These are phyloP conservation scores for Calliphora vomitoria DNA, from an alignment of 2,888 invertebrate species.

Conservation along the genomic window DNA sequence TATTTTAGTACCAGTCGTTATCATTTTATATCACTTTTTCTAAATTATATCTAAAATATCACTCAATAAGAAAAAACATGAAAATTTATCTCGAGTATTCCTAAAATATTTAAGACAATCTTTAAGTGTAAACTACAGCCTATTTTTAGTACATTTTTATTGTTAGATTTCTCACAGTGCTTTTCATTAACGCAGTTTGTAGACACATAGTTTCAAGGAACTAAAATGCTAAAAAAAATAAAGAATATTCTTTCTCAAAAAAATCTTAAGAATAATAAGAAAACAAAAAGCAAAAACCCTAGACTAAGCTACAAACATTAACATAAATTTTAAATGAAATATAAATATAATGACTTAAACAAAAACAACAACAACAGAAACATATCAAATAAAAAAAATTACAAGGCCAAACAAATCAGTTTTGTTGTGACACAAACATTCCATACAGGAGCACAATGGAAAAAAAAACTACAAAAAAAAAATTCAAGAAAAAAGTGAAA, in stretches of 20 bases:
- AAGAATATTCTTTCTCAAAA: not conserved
- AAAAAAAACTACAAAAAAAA: conserved; percentile 3
- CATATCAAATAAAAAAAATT: conserved; percentile 31
- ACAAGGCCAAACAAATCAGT: conserved; percentile 58
- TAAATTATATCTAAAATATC: no score
- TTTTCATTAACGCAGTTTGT: not conserved
- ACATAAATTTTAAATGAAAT: conserved; percentile 52
- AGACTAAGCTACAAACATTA: conserved; percentile 39
- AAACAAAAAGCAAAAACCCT: not conserved
- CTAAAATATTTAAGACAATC: no score
- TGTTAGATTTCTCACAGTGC: not conserved
- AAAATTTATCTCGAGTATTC: no score
- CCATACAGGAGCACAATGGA: not conserved
- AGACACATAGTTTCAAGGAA: conserved; percentile 1
- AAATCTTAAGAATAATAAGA: not conserved
- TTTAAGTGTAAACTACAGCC: no score
- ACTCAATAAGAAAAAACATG: no score
- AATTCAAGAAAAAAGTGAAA: not conserved
- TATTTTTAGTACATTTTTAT: no score
- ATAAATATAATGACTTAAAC: conserved; percentile 27
- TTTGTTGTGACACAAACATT: conserved; percentile 42
- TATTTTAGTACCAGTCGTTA: no score
- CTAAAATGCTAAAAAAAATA: not conserved
- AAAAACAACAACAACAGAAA: not conserved
- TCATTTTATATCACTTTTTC: no score